Conservation (phyloP, 2,797 vertebrate genomes). For the Sebastes matsubarae region DNA sequence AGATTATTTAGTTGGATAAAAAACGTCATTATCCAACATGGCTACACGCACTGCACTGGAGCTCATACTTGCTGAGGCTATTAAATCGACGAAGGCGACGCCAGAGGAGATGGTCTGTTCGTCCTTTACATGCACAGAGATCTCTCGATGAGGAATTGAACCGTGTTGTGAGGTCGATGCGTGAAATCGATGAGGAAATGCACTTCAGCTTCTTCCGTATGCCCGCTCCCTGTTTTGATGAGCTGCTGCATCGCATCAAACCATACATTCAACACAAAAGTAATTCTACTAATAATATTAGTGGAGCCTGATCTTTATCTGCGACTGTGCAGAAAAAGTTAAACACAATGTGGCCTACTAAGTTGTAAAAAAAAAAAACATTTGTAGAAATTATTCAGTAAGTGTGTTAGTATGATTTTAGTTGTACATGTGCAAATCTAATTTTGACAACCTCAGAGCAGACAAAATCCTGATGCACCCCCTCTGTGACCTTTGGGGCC, state of each 20-base stretch:
- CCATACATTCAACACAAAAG: background rate
- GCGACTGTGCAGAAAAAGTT: too few relatives aligned
- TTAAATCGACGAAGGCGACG: background rate
- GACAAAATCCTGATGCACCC: too few relatives aligned
- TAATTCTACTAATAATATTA: too few relatives aligned
- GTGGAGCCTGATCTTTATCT: too few relatives aligned
- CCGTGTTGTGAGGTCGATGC: background rate
- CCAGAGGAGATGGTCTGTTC: background rate
- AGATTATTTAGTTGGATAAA: background rate
- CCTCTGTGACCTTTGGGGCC: accelerated
- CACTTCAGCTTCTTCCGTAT: background rate
- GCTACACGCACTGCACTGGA: background rate
- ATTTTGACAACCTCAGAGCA: too few relatives aligned
- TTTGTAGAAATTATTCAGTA: too few relatives aligned
- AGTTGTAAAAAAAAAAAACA: too few relatives aligned
- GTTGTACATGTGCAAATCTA: too few relatives aligned
- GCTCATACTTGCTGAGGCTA: background rate
- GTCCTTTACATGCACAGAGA: background rate
- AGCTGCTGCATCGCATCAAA: background rate
- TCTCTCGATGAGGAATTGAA: background rate
- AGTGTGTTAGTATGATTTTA: too few relatives aligned
- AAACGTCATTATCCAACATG: background rate
- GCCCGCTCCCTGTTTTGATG: background rate
- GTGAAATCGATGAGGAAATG: background rate
- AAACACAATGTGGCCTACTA: too few relatives aligned